Evolutionary conservation across 2,888 invertebrate species (phyloP).

Genomic region (Caenorhabditis sp.): DNA sequence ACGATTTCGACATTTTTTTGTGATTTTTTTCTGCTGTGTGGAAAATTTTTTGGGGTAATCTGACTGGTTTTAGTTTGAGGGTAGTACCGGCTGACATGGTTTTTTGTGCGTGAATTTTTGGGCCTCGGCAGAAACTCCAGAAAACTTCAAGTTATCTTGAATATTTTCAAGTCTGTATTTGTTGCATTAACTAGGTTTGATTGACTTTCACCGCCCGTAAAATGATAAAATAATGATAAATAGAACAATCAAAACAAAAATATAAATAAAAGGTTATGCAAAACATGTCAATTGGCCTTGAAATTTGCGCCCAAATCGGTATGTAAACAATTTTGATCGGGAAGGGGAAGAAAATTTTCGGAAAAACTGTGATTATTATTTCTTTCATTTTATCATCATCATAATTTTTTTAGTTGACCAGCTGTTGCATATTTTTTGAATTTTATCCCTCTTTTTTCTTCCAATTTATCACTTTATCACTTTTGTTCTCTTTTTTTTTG

Average conservation of each 20-base stretch:
- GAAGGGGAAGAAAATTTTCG: background rate
- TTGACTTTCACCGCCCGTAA: too few species aligned
- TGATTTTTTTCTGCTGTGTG: too few species aligned
- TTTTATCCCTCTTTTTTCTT: slow-evolving; percentile 13
- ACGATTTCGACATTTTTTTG: too few species aligned
- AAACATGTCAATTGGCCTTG: background rate
- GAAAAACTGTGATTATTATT: background rate
- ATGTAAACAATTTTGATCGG: background rate
- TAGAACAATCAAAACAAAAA: background rate
- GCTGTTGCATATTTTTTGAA: slow-evolving; percentile 4
- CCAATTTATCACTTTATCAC: slow-evolving; percentile 3
- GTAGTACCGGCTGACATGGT: too few species aligned
- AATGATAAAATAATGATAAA: too few species aligned
- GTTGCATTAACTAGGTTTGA: too few species aligned
- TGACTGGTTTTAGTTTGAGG: too few species aligned
- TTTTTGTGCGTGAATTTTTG: too few species aligned
- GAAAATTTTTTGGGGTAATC: too few species aligned
- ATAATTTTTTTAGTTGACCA: background rate
- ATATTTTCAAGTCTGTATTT: too few species aligned
- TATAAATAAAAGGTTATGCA: background rate
- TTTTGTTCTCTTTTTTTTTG: background rate
- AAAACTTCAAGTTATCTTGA: too few species aligned
- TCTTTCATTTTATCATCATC: background rate
- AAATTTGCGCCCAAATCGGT: background rate
- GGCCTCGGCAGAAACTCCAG: too few species aligned